A percentile compares a stretch with the other conserved stretches of the same genome.
Evolutionary conservation across 2,113 vertebrate species (phyloP).

Genomic region (Tenrec ecaudatus): DNA sequence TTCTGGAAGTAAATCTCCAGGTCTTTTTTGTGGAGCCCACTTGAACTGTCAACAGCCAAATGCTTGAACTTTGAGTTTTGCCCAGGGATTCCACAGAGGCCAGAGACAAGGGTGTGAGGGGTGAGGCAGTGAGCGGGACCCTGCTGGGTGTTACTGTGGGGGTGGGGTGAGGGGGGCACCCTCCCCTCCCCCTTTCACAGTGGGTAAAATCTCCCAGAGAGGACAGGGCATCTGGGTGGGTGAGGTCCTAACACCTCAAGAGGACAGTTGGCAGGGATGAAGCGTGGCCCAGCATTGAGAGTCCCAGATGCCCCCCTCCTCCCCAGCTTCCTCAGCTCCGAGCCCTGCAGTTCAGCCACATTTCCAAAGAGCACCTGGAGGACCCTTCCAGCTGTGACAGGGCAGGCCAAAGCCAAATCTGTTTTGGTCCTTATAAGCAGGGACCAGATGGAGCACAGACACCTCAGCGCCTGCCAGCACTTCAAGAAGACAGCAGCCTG

Average conservation of each 20-base stretch:
- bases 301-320: not conserved
- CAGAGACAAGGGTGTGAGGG: not conserved
- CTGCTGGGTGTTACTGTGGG: not conserved
- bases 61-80: not conserved
- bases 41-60: not conserved
- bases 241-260: not conserved
- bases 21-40: not conserved
- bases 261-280: not conserved
- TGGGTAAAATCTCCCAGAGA: not conserved
- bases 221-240: not conserved
- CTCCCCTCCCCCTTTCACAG: not conserved
- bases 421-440: conserved; percentile 49
- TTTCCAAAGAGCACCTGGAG: not conserved
- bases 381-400: not conserved
- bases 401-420: not conserved
- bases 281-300: fast-evolving
- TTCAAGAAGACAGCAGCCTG: conserved; percentile 28
- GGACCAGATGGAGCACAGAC: conserved; percentile 60
- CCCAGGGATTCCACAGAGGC: not conserved
- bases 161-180: too few species aligned
- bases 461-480: not conserved
- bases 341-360: not conserved
- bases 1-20: not conserved
- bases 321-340: not conserved
- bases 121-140: not conserved